Evolutionary conservation across 2,113 vertebrate genomes (phyloP).

Genomic region (Cettia cetti): DNA sequence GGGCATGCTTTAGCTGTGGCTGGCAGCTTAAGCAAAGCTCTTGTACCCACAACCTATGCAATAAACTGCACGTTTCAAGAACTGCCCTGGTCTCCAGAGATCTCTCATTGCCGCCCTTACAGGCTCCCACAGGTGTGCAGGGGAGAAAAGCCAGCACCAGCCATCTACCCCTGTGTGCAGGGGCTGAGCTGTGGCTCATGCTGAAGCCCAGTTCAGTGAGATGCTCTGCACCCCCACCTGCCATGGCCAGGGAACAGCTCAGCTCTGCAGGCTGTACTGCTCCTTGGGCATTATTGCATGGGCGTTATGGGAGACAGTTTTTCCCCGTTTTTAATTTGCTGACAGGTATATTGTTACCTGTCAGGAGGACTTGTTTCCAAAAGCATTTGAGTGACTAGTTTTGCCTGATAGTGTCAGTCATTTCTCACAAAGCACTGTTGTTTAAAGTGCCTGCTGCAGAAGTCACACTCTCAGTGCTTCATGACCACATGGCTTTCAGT

Average conservation of each 20-base stretch:
- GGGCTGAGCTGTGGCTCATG: not conserved
- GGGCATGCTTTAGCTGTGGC: no score
- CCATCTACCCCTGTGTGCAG: fast-evolving
- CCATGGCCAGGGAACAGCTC: not conserved
- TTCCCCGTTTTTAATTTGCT: not conserved
- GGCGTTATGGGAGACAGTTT: not conserved
- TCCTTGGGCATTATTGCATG: not conserved
- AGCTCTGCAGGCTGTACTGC: not conserved
- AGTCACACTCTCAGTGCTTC: not conserved
- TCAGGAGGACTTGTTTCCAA: not conserved
- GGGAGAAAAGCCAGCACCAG: not conserved
- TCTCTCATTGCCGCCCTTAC: no score
- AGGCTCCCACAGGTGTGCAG: no score
- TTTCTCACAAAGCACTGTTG: not conserved
- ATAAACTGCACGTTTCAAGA: no score
- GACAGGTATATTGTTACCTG: not conserved
- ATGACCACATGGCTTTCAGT: fast-evolving
- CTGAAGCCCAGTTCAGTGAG: not conserved
- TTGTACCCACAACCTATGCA: no score
- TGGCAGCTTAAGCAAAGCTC: no score
- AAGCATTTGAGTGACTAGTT: not conserved
- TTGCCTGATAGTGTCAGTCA: not conserved
- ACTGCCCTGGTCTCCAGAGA: no score
- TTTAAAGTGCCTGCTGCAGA: fast-evolving
- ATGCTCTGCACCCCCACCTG: not conserved